Percentiles rank a stretch among this genome's conserved stretches.
Evolutionary conservation across 2,888 invertebrate species (phyloP).

Genomic region (Lepidochitona cinerea): DNA sequence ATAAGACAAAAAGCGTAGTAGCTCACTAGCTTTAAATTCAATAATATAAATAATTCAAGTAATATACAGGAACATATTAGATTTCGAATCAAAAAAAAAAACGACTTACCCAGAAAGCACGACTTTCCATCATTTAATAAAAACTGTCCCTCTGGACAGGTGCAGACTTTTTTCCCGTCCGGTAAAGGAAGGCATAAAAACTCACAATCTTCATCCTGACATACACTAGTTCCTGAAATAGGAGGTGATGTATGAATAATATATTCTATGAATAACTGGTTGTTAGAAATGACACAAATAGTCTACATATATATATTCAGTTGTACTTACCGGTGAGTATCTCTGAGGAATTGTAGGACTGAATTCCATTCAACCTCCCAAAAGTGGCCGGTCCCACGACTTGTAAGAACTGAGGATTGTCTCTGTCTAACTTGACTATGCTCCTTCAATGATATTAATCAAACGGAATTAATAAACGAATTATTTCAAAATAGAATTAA

Average conservation of each 20-base stretch:
- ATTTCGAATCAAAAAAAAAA: too few relatives aligned
- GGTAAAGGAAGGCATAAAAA: conserved; percentile 55
- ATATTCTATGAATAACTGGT: neutral
- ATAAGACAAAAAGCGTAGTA: too few relatives aligned
- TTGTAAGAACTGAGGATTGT: neutral
- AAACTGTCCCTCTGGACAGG: conserved; percentile 35
- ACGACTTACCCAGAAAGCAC: neutral
- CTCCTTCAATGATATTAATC: conserved; percentile 4
- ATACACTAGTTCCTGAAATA: conserved; percentile 39
- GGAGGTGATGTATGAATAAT: neutral
- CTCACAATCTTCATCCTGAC: conserved; percentile 40
- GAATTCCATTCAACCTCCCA: conserved; percentile 60
- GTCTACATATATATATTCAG: neutral
- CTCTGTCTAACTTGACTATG: conserved; percentile 11
- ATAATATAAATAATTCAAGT: too few relatives aligned
- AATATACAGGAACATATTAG: too few relatives aligned
- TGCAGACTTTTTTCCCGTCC: conserved; percentile 30
- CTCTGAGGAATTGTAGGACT: conserved; percentile 46
- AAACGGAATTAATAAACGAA: too few relatives aligned
- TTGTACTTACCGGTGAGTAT: conserved; percentile 38
- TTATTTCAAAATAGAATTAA: too few relatives aligned
- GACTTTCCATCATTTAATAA: neutral
- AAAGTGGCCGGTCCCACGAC: conserved; percentile 50
- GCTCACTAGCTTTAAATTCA: too few relatives aligned
- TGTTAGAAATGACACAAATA: neutral